A percentile compares a stretch with the other conserved stretches of the same genome.
phyloP scores from a whole-genome alignment of 2,888 invertebrate species.

The Agonopterix heracliana region DNA sequence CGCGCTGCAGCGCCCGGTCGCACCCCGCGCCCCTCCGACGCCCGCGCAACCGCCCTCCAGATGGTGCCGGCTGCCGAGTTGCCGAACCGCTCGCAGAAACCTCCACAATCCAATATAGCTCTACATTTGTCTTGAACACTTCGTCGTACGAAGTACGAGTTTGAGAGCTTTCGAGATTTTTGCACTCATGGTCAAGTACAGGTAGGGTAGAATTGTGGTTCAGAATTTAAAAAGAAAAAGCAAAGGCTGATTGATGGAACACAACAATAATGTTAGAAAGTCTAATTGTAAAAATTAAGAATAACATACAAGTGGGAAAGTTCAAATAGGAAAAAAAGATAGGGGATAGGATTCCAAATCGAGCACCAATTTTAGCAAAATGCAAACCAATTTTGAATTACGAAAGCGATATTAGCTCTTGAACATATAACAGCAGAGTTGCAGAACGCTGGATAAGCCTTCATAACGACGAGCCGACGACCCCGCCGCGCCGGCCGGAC shows the following conservation, averaged over 20 bases:
- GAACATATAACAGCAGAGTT: conserved; percentile 5
- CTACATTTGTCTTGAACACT: background rate
- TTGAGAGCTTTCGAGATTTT: background rate
- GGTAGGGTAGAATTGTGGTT: too few species aligned
- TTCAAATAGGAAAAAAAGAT: too few species aligned
- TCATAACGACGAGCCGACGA: conserved; percentile 45
- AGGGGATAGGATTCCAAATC: too few species aligned
- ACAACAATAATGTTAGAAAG: too few species aligned
- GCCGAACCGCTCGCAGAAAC: conserved; percentile 35
- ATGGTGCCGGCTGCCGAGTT: conserved; percentile 38
- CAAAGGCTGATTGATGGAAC: too few species aligned
- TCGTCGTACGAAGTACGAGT: background rate
- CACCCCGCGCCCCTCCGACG: conserved; percentile 46
- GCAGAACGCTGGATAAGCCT: conserved; percentile 4
- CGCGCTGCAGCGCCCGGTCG: conserved; percentile 46
- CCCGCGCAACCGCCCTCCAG: conserved; percentile 61
- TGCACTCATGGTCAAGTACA: too few species aligned
- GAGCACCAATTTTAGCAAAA: too few species aligned
- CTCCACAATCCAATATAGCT: conserved; percentile 34
- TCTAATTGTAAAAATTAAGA: too few species aligned
- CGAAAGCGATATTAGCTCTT: background rate
- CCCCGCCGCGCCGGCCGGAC: conserved; percentile 62
- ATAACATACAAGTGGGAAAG: too few species aligned
- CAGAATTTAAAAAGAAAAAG: too few species aligned
- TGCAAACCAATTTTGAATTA: background rate